Conservation (phyloP, 2,113 vertebrate species). For the Nesoenas mayeri region DNA sequence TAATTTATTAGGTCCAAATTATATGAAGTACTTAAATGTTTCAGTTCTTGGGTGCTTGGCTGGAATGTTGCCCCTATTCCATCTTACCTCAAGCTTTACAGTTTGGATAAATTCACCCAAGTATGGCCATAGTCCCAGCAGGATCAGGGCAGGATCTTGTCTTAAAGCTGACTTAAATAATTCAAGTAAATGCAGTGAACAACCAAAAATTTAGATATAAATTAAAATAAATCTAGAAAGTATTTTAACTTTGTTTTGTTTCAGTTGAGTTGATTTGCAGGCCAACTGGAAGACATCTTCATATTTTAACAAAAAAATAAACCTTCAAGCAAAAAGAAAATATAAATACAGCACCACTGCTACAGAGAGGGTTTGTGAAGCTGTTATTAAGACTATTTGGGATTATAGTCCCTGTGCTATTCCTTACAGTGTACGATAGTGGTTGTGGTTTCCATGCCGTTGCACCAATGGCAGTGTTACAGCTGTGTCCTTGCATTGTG, state of each 20-base stretch:
- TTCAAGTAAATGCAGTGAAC: not conserved
- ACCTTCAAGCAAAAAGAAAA: not conserved
- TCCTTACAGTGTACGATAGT: not conserved
- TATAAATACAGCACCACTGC: not conserved
- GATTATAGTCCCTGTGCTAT: not conserved
- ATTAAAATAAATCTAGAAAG: not conserved
- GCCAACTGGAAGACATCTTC: not conserved
- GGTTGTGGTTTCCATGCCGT: not conserved
- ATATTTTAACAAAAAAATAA: not conserved
- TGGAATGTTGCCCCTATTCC: not conserved
- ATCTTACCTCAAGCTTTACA: not conserved
- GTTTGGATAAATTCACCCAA: not conserved
- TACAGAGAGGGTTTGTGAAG: not conserved
- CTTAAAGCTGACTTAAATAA: not conserved
- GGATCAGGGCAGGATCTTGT: not conserved
- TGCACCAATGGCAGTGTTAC: not conserved
- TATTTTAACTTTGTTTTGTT: not conserved
- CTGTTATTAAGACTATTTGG: not conserved
- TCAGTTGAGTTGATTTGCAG: not conserved
- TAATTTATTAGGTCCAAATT: not conserved
- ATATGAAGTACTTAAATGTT: not conserved
- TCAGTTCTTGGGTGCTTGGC: not conserved
- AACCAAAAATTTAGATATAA: not conserved
- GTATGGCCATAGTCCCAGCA: not conserved
- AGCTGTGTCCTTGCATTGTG: not conserved